Conservation (phyloP, 2,113 vertebrate species). For the Calidris pygmaea region DNA sequence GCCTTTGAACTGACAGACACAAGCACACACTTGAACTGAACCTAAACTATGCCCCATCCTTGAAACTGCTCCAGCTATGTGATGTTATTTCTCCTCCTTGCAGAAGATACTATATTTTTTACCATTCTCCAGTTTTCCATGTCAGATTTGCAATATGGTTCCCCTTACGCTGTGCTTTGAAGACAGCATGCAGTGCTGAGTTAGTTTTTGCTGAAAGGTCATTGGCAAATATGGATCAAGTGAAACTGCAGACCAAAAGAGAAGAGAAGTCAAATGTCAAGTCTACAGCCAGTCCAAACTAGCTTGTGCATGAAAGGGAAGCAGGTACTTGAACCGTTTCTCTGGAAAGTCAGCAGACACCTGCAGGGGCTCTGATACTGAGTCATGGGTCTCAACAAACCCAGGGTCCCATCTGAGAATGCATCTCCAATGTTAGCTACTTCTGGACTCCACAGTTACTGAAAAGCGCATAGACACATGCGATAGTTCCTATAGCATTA, state of each 20-base stretch:
- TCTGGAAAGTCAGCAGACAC: background rate
- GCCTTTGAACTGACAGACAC: background rate
- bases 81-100: background rate
- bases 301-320: background rate
- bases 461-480: background rate
- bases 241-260: background rate
- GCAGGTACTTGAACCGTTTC: background rate
- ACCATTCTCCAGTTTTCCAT: background rate
- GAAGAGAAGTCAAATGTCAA: background rate
- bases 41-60: background rate
- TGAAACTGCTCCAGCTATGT: background rate
- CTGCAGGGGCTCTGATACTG: background rate
- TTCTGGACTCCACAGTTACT: background rate
- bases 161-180: background rate
- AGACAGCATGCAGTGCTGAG: rapidly evolving
- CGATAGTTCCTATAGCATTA: background rate
- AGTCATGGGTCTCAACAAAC: background rate
- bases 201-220: background rate
- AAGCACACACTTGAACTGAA: background rate
- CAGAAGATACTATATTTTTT: background rate
- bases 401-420: background rate
- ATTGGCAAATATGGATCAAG: background rate
- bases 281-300: background rate
- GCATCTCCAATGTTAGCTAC: background rate
- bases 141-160: background rate